Evolutionary conservation across 2,113 vertebrate species (phyloP).

Genomic region (Leucopsar rothschildi): DNA sequence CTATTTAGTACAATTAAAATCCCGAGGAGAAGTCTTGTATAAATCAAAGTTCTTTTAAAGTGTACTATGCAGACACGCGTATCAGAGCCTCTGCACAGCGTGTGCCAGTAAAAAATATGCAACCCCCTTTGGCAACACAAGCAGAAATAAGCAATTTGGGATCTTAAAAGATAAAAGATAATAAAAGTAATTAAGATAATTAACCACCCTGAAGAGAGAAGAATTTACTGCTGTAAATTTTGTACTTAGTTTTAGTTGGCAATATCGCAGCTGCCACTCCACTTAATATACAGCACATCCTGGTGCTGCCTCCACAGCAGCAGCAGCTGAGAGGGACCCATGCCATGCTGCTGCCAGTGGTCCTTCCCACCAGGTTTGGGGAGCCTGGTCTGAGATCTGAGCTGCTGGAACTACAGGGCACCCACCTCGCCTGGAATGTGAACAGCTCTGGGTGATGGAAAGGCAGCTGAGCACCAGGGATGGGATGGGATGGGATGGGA

Average conservation of each 20-base stretch:
- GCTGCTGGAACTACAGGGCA: not conserved
- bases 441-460: not conserved
- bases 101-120: conserved; percentile 67
- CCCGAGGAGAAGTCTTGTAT: conserved; percentile 56
- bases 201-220: conserved; percentile 85
- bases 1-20: conserved; percentile 63
- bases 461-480: rapidly evolving
- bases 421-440: rapidly evolving
- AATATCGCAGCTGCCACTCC: conserved; percentile 74
- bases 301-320: not conserved
- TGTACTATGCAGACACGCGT: conserved; percentile 32
- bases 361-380: not conserved
- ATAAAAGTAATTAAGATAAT: conserved; percentile 89
- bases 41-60: conserved; percentile 76
- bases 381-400: not conserved
- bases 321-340: not conserved
- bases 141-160: conserved; percentile 82
- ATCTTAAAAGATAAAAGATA: conserved; percentile 84
- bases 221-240: conserved; percentile 80
- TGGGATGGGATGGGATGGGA: not conserved
- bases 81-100: conserved; percentile 45
- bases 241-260: conserved; percentile 75
- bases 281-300: conserved; percentile 62
- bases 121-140: conserved; percentile 79
- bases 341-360: not conserved